These are phyloP conservation scores for Hippopotamyrus pictus DNA, from an alignment of 2,797 vertebrate genomes.

Conservation along the genomic window DNA sequence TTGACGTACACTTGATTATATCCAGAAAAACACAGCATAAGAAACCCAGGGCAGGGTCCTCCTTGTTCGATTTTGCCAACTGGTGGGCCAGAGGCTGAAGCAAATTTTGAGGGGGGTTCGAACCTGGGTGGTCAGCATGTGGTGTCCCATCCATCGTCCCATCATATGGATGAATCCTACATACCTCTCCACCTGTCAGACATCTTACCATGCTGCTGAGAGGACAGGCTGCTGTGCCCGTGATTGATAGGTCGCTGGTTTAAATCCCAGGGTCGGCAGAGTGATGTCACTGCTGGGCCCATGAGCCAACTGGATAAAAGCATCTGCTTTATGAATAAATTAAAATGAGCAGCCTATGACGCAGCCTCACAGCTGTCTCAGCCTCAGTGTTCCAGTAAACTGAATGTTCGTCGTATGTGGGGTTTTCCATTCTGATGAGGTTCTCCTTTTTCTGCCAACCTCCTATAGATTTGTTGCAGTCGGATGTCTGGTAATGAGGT, in stretches of 20 bases:
- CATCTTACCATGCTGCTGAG: background rate
- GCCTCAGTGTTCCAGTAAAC: background rate
- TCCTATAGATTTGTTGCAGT: slow-evolving; percentile 60
- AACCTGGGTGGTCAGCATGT: background rate
- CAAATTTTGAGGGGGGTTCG: background rate
- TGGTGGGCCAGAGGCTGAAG: background rate
- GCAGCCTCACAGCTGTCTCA: background rate
- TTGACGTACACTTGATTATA: background rate
- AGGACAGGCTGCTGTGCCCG: background rate
- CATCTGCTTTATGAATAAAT: background rate
- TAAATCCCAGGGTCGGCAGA: background rate
- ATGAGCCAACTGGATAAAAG: background rate
- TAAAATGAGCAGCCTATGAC: background rate
- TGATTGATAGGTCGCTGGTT: background rate
- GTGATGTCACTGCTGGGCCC: background rate
- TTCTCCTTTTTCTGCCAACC: background rate
- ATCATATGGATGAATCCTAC: background rate
- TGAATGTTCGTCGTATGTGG: background rate
- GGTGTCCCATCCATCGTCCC: background rate
- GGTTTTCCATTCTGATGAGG: background rate
- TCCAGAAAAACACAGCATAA: background rate
- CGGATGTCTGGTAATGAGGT: slow-evolving; percentile 31
- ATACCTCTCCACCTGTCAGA: background rate
- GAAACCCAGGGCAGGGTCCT: background rate
- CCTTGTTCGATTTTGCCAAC: background rate